These are phyloP conservation scores for Microcebus tavaratra DNA, from an alignment of 2,113 vertebrate genomes.

Conservation along the genomic window DNA sequence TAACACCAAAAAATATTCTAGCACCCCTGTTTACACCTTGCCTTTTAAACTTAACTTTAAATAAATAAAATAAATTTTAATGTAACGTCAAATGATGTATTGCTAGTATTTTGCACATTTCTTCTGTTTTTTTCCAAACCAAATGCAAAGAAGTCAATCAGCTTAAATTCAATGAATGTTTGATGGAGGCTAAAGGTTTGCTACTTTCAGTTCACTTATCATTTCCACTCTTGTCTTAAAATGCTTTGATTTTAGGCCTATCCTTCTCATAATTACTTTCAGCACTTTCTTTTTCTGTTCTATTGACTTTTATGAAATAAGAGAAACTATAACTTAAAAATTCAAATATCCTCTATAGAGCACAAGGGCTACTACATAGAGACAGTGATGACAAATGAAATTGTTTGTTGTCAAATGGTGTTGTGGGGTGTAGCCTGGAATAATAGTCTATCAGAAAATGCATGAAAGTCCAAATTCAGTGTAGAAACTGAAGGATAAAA, in stretches of 20 bases:
- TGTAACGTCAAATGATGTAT: neutral
- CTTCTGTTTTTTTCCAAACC: neutral
- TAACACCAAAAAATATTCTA: neutral
- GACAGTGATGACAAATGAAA: neutral
- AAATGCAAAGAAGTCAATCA: neutral
- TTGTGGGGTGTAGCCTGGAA: neutral
- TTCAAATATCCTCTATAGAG: neutral
- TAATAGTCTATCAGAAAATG: neutral
- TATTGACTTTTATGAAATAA: constrained; percentile 11
- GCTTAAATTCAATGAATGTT: constrained; percentile 10
- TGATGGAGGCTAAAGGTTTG: neutral
- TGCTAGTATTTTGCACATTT: neutral
- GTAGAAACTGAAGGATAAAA: neutral
- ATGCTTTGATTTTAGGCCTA: neutral
- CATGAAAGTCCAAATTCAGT: neutral
- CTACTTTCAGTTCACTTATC: neutral
- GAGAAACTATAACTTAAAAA: neutral
- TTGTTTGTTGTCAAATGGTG: neutral
- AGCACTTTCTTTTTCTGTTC: neutral
- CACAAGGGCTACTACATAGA: neutral
- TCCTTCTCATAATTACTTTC: neutral
- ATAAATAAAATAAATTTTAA: neutral
- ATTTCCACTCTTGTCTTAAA: neutral
- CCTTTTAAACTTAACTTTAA: neutral
- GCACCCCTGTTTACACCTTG: neutral